phyloP scores from a whole-genome alignment of 2,888 invertebrate species.

The Orthosia gracilis region DNA sequence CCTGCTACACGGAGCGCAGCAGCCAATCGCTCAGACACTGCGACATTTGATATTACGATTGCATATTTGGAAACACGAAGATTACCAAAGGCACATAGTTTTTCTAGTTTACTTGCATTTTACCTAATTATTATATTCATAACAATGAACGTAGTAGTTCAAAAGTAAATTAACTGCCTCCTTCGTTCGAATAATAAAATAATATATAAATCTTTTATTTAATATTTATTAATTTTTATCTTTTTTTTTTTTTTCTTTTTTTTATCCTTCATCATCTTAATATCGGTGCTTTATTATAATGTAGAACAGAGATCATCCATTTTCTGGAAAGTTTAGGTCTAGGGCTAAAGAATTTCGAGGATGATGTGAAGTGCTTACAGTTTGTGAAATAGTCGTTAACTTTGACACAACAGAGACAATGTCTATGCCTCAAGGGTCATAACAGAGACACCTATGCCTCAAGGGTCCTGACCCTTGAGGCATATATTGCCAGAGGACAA shows the following conservation, averaged over 20 bases:
- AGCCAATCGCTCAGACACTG: too few relatives aligned
- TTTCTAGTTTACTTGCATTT: too few relatives aligned
- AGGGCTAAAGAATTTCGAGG: not conserved
- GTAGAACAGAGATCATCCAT: not conserved
- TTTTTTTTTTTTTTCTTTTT: too few relatives aligned
- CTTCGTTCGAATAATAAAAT: too few relatives aligned
- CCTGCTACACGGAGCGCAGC: too few relatives aligned
- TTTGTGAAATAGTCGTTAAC: conserved; percentile 25
- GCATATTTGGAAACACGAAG: too few relatives aligned
- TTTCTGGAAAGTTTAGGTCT: not conserved
- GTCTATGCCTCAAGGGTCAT: too few relatives aligned
- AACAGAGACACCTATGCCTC: not conserved
- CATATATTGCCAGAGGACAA: conserved; percentile 1
- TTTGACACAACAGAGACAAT: conserved; percentile 1
- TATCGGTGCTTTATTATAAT: not conserved
- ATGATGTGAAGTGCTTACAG: conserved; percentile 1
- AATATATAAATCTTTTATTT: too few relatives aligned
- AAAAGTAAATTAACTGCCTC: conserved; percentile 5
- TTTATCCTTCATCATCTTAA: conserved; percentile 15
- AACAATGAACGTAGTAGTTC: conserved; percentile 1
- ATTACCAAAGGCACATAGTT: too few relatives aligned
- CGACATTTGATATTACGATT: too few relatives aligned
- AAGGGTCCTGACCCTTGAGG: too few relatives aligned
- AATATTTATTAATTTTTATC: too few relatives aligned
- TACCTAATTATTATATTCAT: conserved; percentile 2